phyloP scores from a whole-genome alignment of 2,113 vertebrate species.

The Poeciliopsis occidentalis region DNA sequence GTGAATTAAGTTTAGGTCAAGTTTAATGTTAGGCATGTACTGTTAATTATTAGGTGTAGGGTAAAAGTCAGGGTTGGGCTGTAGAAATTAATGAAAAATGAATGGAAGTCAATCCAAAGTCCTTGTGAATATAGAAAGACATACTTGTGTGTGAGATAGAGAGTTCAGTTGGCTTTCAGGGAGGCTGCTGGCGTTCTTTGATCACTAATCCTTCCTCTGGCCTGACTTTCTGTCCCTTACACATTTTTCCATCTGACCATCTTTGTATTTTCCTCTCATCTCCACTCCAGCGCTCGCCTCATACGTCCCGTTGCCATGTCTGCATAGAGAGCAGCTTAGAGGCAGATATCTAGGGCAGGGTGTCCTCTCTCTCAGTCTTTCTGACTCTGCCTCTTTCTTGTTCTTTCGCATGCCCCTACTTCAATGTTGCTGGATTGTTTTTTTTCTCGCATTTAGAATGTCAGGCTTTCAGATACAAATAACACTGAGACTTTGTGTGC shows the following conservation, averaged over 20 bases:
- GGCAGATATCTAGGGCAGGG: conserved; percentile 52
- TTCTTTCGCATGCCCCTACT: background rate
- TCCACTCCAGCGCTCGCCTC: conserved; percentile 24
- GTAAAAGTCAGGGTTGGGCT: too few relatives aligned
- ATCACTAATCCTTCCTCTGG: conserved; percentile 73
- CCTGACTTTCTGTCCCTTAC: conserved; percentile 39
- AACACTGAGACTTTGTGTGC: background rate
- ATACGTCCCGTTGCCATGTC: conserved; percentile 41
- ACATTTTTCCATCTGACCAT: conserved; percentile 45
- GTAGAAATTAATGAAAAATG: too few relatives aligned
- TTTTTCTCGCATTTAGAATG: background rate
- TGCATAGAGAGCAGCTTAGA: conserved; percentile 64
- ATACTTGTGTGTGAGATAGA: too few relatives aligned
- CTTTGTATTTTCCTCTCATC: conserved; percentile 54
- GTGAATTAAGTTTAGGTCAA: too few relatives aligned
- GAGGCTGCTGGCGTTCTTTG: conserved; percentile 63
- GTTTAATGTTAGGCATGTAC: too few relatives aligned
- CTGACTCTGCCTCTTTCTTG: background rate
- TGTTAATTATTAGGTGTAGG: too few relatives aligned
- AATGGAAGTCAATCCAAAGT: too few relatives aligned
- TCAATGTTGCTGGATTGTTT: background rate
- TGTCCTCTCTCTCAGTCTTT: conserved; percentile 36
- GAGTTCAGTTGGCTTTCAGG: conserved; percentile 40
- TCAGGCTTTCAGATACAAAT: background rate
- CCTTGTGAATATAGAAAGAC: too few relatives aligned